Conservation (phyloP, 2,888 invertebrate genomes). For the Drosophila kuntzei region DNA sequence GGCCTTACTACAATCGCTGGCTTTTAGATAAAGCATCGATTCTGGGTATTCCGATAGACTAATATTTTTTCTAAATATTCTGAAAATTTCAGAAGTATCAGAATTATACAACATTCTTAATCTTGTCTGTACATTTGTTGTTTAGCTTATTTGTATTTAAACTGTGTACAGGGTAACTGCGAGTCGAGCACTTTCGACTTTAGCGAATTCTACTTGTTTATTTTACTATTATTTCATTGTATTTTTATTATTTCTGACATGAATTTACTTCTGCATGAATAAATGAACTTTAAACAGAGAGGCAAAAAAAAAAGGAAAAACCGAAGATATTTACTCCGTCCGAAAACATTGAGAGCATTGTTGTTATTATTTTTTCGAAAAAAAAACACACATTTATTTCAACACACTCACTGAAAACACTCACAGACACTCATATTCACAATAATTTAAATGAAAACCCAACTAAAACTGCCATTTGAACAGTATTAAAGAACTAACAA, state of each 20-base stretch:
- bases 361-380: conserved; percentile 24
- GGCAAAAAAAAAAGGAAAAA: conserved; percentile 12
- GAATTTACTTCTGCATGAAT: conserved; percentile 36
- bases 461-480: conserved; percentile 44
- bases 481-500: conserved; percentile 68
- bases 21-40: no score
- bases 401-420: neutral
- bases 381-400: conserved; percentile 1
- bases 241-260: conserved; percentile 9
- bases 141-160: neutral
- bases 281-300: conserved; percentile 27
- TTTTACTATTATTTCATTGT: conserved; percentile 9
- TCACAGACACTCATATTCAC: conserved; percentile 14
- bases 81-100: neutral
- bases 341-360: conserved; percentile 46
- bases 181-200: conserved; percentile 6
- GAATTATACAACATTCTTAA: no score
- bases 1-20: neutral
- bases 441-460: conserved; percentile 34
- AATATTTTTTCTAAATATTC: neutral
- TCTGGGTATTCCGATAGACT: no score
- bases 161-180: conserved; percentile 13
- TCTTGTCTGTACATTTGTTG: neutral
- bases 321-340: conserved; percentile 66
- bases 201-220: neutral